Percentiles rank a stretch among this genome's conserved stretches.
These are phyloP conservation scores for Bradypodion pumilum DNA, from an alignment of 2,797 vertebrate species.

Conservation along the genomic window DNA sequence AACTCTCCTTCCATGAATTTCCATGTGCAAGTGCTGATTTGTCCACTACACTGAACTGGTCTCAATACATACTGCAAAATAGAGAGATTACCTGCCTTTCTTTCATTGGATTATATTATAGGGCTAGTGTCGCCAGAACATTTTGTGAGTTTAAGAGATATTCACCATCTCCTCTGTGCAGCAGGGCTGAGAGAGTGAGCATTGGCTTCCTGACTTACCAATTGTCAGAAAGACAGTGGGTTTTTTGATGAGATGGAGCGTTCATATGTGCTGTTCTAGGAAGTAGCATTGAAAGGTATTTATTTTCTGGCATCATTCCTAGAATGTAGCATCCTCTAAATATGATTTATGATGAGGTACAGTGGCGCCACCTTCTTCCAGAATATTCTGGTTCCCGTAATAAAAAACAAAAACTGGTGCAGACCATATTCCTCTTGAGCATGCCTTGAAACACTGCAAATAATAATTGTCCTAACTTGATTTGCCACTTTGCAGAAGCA, in stretches of 20 bases:
- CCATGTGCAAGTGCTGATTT: too few species aligned
- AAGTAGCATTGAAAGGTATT: neutral
- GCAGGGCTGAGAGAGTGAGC: too few species aligned
- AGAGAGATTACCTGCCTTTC: too few species aligned
- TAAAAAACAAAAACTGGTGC: neutral
- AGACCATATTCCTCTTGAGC: neutral
- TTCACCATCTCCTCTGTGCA: too few species aligned
- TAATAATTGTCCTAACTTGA: neutral
- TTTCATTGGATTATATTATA: too few species aligned
- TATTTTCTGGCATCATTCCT: neutral
- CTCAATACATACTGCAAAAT: too few species aligned
- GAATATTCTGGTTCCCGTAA: neutral
- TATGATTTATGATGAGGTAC: neutral
- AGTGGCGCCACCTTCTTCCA: neutral
- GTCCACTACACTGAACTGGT: too few species aligned
- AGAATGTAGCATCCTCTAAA: neutral
- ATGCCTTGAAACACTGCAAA: neutral
- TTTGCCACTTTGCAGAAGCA: slow-evolving; percentile 2
- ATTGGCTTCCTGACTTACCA: neutral
- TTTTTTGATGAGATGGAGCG: neutral
- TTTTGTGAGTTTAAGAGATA: too few species aligned
- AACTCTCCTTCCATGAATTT: too few species aligned
- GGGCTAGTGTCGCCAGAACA: too few species aligned
- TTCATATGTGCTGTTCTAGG: neutral
- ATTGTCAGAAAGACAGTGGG: neutral